phyloP scores from a whole-genome alignment of 1,140 invertebrate species.

The Drosophila obscura region DNA sequence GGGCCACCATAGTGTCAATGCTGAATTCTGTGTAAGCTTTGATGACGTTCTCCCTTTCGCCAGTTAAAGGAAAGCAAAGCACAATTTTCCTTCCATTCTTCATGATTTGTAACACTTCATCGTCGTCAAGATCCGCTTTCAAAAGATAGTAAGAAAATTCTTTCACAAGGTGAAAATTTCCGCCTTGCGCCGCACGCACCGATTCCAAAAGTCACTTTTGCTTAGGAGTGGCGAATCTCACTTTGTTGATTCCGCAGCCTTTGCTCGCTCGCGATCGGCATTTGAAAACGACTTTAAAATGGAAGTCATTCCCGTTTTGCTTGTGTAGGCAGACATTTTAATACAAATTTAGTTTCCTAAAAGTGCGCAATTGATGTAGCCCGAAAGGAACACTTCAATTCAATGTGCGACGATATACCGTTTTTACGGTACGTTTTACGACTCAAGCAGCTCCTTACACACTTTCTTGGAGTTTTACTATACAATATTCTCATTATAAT shows the following conservation, averaged over 20 bases:
- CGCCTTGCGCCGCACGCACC: conserved; percentile 57
- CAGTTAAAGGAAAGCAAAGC: conserved; percentile 86
- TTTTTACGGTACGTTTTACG: conserved; percentile 43
- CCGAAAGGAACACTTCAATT: background rate
- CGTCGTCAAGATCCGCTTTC: conserved; percentile 77
- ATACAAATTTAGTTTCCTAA: conserved; percentile 29
- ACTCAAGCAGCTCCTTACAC: conserved; percentile 18
- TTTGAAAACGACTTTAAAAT: conserved; percentile 68
- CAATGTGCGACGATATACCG: background rate
- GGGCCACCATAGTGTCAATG: conserved; percentile 87
- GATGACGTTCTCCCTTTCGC: conserved; percentile 85
- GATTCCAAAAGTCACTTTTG: conserved; percentile 63
- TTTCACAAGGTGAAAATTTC: conserved; percentile 64
- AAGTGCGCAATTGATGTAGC: conserved; percentile 32
- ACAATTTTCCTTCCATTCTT: conserved; percentile 86
- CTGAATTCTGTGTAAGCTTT: conserved; percentile 86
- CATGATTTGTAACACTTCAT: conserved; percentile 85
- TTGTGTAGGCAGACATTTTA: conserved; percentile 68
- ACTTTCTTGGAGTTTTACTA: conserved; percentile 14
- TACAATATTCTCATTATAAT: conserved; percentile 46
- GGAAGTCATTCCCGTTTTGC: conserved; percentile 63
- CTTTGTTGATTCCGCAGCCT: conserved; percentile 67
- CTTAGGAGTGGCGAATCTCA: conserved; percentile 65
- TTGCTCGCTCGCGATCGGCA: conserved; percentile 64
- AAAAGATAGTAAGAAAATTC: conserved; percentile 67